phyloP scores from a whole-genome alignment of 37 sponge, comb jelly and placozoan genomes.

The Ianthella basta region DNA sequence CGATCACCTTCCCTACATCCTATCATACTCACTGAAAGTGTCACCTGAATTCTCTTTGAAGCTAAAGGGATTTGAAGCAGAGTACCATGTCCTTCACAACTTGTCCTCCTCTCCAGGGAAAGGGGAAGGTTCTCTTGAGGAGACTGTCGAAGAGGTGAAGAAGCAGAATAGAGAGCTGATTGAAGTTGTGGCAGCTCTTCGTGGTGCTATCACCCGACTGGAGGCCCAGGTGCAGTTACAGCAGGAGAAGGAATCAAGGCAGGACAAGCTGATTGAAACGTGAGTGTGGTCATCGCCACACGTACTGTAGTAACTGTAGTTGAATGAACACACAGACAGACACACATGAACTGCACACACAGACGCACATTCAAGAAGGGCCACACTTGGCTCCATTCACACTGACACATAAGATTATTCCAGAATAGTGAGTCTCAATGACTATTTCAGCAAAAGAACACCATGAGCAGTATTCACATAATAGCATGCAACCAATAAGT shows the following conservation, averaged over 20 bases:
- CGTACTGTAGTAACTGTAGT: too few relatives aligned
- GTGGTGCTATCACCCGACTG: slow-evolving; percentile 43
- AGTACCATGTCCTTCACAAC: slow-evolving; percentile 66
- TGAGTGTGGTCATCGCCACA: too few relatives aligned
- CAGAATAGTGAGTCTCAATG: too few relatives aligned
- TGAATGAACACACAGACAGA: too few relatives aligned
- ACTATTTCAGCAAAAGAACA: too few relatives aligned
- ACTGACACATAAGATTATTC: too few relatives aligned
- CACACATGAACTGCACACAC: too few relatives aligned
- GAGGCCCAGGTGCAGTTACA: slow-evolving; percentile 28
- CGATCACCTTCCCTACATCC: slow-evolving; percentile 41
- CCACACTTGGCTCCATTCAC: too few relatives aligned
- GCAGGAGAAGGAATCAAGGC: background rate
- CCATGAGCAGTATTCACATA: too few relatives aligned
- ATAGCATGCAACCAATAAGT: too few relatives aligned
- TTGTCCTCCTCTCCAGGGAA: background rate
- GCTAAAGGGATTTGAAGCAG: slow-evolving; percentile 74
- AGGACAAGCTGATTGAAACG: background rate
- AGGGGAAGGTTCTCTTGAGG: background rate
- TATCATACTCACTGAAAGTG: slow-evolving; percentile 40
- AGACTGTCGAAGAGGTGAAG: slow-evolving; percentile 7
- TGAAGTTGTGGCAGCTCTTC: slow-evolving; percentile 70
- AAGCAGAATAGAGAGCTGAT: slow-evolving; percentile 63
- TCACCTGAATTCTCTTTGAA: slow-evolving; percentile 29
- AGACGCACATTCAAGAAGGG: too few relatives aligned